A percentile compares a stretch with the other conserved stretches of the same genome.
Evolutionary conservation across 2,797 vertebrate species (phyloP).

Genomic region (Phoxinus dragarum): DNA sequence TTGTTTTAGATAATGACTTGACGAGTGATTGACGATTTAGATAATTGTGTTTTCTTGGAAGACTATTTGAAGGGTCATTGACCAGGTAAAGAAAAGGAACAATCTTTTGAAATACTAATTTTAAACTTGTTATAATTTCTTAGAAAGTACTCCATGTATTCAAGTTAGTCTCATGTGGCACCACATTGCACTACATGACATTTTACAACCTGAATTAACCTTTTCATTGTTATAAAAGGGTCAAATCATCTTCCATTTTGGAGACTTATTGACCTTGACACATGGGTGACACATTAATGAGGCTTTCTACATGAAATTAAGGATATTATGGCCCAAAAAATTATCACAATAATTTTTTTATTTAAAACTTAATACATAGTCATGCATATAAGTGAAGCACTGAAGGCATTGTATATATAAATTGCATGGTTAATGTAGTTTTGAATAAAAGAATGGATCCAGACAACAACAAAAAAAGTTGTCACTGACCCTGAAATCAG

Average conservation of each 20-base stretch:
- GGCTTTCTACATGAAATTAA: neutral
- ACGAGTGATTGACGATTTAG: too few species aligned
- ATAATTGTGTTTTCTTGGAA: neutral
- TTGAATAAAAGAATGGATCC: too few species aligned
- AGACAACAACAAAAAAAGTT: neutral
- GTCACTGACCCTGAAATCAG: neutral
- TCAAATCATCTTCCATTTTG: neutral
- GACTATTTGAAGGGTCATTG: neutral
- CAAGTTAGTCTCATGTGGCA: neutral
- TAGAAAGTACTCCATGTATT: neutral
- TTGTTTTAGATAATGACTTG: neutral
- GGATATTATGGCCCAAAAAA: neutral
- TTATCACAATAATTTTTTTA: neutral
- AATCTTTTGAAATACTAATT: neutral
- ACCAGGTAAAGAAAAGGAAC: neutral
- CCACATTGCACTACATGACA: too few species aligned
- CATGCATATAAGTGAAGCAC: neutral
- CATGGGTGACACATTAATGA: neutral
- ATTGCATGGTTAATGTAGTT: neutral
- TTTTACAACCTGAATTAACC: neutral
- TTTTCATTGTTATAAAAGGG: neutral
- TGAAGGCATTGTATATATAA: neutral
- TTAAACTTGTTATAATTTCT: neutral
- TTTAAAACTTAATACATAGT: neutral
- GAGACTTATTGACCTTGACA: neutral